Percentiles rank a stretch among this genome's conserved stretches.
Conservation (phyloP, 2,888 invertebrate species). For the Cryptocephalus moraei region DNA sequence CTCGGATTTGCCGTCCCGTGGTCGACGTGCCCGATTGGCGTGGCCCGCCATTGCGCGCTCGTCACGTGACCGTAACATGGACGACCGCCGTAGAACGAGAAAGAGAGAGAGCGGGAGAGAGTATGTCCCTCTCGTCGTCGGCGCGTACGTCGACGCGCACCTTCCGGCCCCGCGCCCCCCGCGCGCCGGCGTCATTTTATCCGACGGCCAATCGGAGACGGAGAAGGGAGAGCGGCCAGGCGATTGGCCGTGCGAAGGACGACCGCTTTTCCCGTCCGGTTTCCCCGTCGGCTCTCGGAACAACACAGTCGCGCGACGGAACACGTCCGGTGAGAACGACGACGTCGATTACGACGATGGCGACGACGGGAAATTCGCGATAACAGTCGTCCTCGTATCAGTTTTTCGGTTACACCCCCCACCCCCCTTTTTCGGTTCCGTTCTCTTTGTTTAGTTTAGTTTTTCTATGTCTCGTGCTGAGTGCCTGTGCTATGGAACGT, state of each 20-base stretch:
- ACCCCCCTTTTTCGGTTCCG: not conserved
- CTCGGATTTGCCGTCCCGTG: too few species aligned
- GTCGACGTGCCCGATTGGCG: too few species aligned
- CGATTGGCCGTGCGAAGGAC: slow-evolving; percentile 34
- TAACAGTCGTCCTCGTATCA: too few species aligned
- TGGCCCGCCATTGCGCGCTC: too few species aligned
- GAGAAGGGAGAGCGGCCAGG: slow-evolving; percentile 26
- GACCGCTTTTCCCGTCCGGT: slow-evolving; percentile 22
- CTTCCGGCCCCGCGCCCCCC: not conserved
- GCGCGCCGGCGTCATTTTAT: not conserved
- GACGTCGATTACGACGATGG: too few species aligned
- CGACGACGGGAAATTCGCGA: too few species aligned
- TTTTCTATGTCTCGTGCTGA: slow-evolving; percentile 37
- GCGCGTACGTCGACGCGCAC: not conserved
- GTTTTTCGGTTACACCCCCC: too few species aligned
- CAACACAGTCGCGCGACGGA: not conserved
- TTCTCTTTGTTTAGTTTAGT: slow-evolving; percentile 7
- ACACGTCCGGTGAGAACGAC: not conserved
- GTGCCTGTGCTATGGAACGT: slow-evolving; percentile 60
- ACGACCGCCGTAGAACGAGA: not conserved
- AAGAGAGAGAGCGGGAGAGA: too few species aligned
- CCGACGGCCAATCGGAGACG: slow-evolving; percentile 25
- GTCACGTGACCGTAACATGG: not conserved
- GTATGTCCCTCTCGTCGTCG: not conserved
- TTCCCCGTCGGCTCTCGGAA: not conserved